These are phyloP conservation scores for Macroteleia sp. DNA, from an alignment of 2,888 invertebrate genomes.

Conservation along the genomic window DNA sequence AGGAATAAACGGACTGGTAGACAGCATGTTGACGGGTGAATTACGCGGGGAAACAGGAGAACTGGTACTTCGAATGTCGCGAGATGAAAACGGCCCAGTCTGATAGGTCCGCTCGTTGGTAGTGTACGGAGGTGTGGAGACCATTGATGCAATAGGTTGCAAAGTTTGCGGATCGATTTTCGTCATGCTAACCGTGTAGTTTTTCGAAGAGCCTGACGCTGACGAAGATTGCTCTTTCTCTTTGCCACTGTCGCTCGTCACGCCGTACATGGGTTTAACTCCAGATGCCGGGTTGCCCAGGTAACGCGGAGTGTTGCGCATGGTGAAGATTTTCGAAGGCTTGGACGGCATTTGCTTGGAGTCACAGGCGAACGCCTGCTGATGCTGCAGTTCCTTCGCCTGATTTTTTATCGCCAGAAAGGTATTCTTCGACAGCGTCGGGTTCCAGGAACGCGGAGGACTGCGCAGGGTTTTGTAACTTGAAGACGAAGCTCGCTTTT, in stretches of 20 bases:
- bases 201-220: constrained; percentile 57
- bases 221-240: constrained; percentile 57
- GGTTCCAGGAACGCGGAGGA: constrained; percentile 87
- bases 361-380: constrained; percentile 59
- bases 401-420: constrained; percentile 80
- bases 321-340: constrained; percentile 86
- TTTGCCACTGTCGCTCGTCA: constrained; percentile 81
- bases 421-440: constrained; percentile 85
- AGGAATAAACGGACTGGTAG: constrained; percentile 82
- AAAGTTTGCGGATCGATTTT: constrained; percentile 87
- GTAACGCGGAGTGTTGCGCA: constrained; percentile 86
- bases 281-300: constrained; percentile 86
- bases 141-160: constrained; percentile 82
- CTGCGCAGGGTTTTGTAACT: constrained; percentile 86
- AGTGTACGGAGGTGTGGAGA: constrained; percentile 77
- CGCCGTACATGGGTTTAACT: constrained; percentile 86
- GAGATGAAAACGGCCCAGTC: constrained; percentile 73
- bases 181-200: constrained; percentile 77
- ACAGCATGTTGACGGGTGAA: constrained; percentile 81
- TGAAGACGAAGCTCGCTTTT: constrained; percentile 79
- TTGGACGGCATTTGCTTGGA: constrained; percentile 79
- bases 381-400: constrained; percentile 75
- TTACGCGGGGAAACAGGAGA: constrained; percentile 80
- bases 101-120: constrained; percentile 77
- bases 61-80: constrained; percentile 74